Evolutionary conservation across 2,888 invertebrate genomes (phyloP).

Genomic region (Saturnia japonica): DNA sequence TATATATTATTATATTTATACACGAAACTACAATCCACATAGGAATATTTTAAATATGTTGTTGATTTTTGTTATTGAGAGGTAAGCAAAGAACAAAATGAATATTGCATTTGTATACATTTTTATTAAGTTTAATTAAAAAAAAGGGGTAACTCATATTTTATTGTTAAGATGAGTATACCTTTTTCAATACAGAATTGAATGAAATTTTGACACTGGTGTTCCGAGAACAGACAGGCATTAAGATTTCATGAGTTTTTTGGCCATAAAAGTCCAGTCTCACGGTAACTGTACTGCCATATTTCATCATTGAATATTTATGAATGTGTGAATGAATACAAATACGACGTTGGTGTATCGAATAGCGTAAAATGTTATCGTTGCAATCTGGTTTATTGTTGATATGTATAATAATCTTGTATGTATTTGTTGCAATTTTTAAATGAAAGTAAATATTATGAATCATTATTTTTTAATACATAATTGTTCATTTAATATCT

Average conservation of each 20-base stretch:
- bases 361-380: not conserved
- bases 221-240: not conserved
- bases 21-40: too few species aligned
- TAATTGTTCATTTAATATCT: not conserved
- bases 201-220: not conserved
- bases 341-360: not conserved
- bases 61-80: too few species aligned
- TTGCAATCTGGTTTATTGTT: not conserved
- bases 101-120: too few species aligned
- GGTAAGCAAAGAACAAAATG: too few species aligned
- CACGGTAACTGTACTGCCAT: not conserved
- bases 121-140: too few species aligned
- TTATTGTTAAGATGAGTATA: not conserved
- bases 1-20: too few species aligned
- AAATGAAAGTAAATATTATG: slow-evolving; percentile 4
- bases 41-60: too few species aligned
- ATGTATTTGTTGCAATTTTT: not conserved
- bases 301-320: not conserved
- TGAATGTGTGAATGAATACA: not conserved
- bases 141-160: too few species aligned
- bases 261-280: not conserved
- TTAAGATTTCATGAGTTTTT: not conserved
- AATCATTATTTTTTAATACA: slow-evolving; percentile 13
- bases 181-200: too few species aligned
- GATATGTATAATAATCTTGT: not conserved